A percentile compares a stretch with the other conserved stretches of the same genome.
phyloP scores from a whole-genome alignment of 2,113 vertebrate genomes.

The Ciconia maguari region DNA sequence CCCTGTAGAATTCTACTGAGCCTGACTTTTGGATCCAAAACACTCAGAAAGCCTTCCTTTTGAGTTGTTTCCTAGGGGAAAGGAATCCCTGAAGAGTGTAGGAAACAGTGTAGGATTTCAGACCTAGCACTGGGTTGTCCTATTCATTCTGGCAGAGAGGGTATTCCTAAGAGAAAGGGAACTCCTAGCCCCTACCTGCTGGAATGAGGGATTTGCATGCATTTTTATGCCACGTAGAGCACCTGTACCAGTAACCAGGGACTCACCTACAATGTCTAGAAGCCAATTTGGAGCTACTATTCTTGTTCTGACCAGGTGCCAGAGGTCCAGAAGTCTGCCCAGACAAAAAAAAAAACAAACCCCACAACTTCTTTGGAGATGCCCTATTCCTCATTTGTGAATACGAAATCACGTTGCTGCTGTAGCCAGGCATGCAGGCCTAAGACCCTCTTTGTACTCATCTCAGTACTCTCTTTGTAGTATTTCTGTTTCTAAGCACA shows the following conservation, averaged over 20 bases:
- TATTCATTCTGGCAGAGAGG: neutral
- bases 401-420: neutral
- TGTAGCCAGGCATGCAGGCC: neutral
- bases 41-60: neutral
- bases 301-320: neutral
- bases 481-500: neutral
- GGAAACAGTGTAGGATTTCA: neutral
- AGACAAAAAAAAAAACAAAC: too few species aligned
- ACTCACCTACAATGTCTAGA: neutral
- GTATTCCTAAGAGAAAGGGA: neutral
- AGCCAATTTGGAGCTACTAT: neutral
- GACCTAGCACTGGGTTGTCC: neutral
- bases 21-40: neutral
- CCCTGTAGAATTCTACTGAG: neutral
- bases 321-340: neutral
- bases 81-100: neutral
- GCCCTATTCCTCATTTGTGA: neutral
- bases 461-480: neutral
- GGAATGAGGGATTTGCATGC: neutral
- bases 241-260: neutral
- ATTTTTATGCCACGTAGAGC: neutral
- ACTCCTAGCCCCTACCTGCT: neutral
- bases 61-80: neutral
- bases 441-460: neutral
- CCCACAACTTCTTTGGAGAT: neutral